Evolutionary conservation across 2,113 vertebrate genomes (phyloP).

Genomic region (Notothenia rossii): DNA sequence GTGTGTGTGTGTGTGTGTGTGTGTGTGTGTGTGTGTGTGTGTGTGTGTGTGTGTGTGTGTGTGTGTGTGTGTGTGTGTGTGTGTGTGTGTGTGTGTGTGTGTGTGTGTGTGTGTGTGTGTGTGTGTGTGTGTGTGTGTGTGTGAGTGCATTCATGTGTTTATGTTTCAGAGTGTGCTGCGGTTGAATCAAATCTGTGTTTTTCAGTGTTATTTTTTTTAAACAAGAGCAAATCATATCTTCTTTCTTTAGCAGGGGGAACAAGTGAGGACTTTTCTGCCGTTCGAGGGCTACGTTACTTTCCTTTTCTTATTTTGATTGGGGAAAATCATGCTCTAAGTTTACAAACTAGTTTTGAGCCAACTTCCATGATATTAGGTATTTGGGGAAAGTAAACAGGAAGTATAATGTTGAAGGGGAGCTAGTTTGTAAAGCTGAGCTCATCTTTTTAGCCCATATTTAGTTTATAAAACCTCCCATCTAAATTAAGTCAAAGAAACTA

Average conservation of each 20-base stretch:
- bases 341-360: not conserved
- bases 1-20: constrained; percentile 9
- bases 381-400: not conserved
- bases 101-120: constrained; percentile 28
- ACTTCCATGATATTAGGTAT: too few species aligned
- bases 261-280: not conserved
- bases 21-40: too few species aligned
- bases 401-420: not conserved
- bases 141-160: constrained; percentile 11
- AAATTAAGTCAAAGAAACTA: not conserved
- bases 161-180: not conserved
- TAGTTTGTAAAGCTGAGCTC: not conserved
- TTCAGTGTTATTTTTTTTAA: not conserved
- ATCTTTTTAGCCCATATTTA: too few species aligned
- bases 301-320: not conserved
- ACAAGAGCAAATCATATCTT: constrained; percentile 2
- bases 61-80: constrained; percentile 23
- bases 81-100: not conserved
- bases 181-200: not conserved
- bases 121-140: not conserved
- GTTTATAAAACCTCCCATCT: not conserved
- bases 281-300: not conserved
- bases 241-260: not conserved
- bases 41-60: constrained; percentile 31
- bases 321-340: not conserved